Percentiles rank a stretch among this genome's conserved stretches.
These are phyloP conservation scores for Chrysemys picta DNA, from an alignment of 2,113 vertebrate species.

Conservation along the genomic window DNA sequence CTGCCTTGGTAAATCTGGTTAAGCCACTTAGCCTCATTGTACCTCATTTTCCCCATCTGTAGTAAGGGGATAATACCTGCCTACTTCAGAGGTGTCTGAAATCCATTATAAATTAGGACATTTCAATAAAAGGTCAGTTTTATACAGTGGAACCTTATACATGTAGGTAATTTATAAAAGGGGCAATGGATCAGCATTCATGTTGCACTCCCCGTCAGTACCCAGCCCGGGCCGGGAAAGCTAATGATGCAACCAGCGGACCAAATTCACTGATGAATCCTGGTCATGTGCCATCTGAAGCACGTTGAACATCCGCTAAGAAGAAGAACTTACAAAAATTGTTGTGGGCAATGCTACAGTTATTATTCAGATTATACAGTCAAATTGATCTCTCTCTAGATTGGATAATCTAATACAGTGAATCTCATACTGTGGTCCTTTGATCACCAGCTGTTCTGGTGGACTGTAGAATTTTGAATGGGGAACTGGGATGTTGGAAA, in stretches of 20 bases:
- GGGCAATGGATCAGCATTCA: neutral
- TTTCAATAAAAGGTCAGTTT: neutral
- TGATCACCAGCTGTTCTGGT: neutral
- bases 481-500: neutral
- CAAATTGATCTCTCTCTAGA: neutral
- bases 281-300: no score
- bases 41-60: neutral
- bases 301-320: no score
- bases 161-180: neutral
- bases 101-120: neutral
- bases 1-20: neutral
- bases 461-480: neutral
- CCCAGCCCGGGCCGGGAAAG: no score
- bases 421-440: neutral
- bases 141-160: neutral
- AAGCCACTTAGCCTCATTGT: neutral
- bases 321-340: neutral
- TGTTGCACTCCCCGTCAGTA: neutral
- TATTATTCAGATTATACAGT: neutral
- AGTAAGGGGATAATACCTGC: neutral
- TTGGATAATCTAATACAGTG: neutral
- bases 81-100: neutral
- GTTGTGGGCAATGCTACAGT: neutral
- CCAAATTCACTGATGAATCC: no score
- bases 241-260: no score